Conservation (phyloP, 2,113 vertebrate genomes). For the Podarcis muralis region DNA sequence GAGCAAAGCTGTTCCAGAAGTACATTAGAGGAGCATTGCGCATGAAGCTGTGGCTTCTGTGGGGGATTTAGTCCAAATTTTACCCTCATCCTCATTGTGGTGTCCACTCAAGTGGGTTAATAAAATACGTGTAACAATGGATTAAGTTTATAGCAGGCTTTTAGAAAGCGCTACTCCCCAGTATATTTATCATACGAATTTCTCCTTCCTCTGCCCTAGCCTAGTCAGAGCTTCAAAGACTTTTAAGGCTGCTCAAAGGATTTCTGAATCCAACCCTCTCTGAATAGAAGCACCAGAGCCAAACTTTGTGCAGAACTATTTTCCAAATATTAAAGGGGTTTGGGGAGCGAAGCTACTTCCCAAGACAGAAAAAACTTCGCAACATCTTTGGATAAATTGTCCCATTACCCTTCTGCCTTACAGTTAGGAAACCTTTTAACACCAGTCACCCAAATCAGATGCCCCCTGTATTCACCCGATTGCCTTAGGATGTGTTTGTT, state of each 20-base stretch:
- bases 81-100: not conserved
- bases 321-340: not conserved
- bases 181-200: not conserved
- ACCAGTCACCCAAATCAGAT: not conserved
- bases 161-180: not conserved
- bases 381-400: not conserved
- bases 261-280: not conserved
- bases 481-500: not conserved
- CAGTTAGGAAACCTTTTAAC: not conserved
- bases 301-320: not conserved
- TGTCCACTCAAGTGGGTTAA: slow-evolving; percentile 17
- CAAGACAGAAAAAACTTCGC: not conserved
- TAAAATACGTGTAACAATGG: not conserved
- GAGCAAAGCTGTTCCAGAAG: slow-evolving; percentile 40
- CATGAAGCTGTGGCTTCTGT: not conserved
- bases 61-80: slow-evolving; percentile 18
- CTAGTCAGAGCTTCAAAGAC: not conserved
- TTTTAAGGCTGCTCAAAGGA: not conserved
- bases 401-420: not conserved
- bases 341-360: not conserved
- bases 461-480: not conserved
- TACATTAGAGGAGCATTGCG: slow-evolving; percentile 9
- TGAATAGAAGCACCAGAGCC: not conserved
- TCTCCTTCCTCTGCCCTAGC: not conserved
- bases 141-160: not conserved